Evolutionary conservation across 1,140 invertebrate genomes (phyloP), one percentile per base, ranked within the genome.

Genomic region (Scaptomyza graminum): DNA sequence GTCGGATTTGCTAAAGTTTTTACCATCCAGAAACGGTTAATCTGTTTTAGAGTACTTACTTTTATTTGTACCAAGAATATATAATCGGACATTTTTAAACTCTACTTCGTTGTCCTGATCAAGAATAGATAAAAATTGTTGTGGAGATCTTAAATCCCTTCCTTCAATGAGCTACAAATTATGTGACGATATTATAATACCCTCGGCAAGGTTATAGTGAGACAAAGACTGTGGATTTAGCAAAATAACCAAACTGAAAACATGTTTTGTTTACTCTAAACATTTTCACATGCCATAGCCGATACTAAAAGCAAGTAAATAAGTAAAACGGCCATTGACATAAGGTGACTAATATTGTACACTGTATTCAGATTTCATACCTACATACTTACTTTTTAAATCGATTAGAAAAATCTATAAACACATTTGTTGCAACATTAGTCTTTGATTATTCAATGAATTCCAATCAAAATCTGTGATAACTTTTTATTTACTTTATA

Each of bases 261-360:
- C 52, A 64, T 52, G 74, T 84, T 51, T 65, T 83, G 64, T 83
- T 84, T 84, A 62, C 73, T 66, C 56, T 79, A 73, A 50, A 63
- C 39, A 83, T 84, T 84, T 79, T 84, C 76, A 79, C 68, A 67
- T 73, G 57, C 18, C 12, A n/a, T 56, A 9, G 41, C 44, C 34
- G 15, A 52, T 37, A 49, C 13, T 13, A 50, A 56, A 49, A 47
- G 31, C 28, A 61, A 34, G 28, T 47, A 34, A 34, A 34, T n/a
- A 41, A 41, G 12, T 41, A 41, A n/a, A 12, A 41, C 37, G 4
- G 12, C 3, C 37, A 41, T 5, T 41, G 12, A n/a, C 37, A n/a
- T 1, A 41, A 41, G 37, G 37, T 41, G 37, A 41, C 37, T 41
- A 41, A 41, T 41, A n/a, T 5, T 41, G 31, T 41, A 41, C 37